Evolutionary conservation across 2,113 vertebrate species (phyloP).

Genomic region (Gulo gulo): DNA sequence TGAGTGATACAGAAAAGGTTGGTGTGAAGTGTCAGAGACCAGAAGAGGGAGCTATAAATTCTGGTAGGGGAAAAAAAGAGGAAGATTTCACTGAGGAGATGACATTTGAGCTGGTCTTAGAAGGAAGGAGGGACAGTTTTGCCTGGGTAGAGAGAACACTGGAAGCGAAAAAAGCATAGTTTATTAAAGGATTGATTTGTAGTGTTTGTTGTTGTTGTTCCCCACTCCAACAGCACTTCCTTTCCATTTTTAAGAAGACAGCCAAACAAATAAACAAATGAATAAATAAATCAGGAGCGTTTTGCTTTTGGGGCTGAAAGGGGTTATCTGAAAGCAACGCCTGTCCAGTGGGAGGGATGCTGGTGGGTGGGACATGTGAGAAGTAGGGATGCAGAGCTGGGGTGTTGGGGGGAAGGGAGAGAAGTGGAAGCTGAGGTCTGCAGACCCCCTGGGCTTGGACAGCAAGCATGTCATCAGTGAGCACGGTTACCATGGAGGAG

Average conservation of each 20-base stretch:
- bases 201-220: background rate
- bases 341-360: background rate
- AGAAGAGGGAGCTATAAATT: conserved; percentile 7
- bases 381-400: background rate
- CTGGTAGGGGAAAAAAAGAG: background rate
- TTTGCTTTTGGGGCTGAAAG: background rate
- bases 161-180: background rate
- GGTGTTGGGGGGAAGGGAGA: accelerated
- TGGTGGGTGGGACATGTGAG: accelerated
- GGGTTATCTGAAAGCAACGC: background rate
- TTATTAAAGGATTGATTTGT: background rate
- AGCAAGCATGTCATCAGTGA: background rate
- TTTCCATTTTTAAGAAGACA: background rate
- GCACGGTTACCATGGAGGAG: background rate
- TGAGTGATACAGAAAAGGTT: background rate
- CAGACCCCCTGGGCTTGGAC: background rate
- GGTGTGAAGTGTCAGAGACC: background rate
- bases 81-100: background rate
- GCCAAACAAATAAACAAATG: background rate
- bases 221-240: background rate
- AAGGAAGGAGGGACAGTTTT: background rate
- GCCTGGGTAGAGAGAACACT: background rate
- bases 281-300: background rate
- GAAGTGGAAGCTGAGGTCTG: background rate
- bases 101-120: background rate